Base-by-base conservation (phyloP, 2,888 invertebrate species). In the Lasioglossum zephyrum region DNA sequence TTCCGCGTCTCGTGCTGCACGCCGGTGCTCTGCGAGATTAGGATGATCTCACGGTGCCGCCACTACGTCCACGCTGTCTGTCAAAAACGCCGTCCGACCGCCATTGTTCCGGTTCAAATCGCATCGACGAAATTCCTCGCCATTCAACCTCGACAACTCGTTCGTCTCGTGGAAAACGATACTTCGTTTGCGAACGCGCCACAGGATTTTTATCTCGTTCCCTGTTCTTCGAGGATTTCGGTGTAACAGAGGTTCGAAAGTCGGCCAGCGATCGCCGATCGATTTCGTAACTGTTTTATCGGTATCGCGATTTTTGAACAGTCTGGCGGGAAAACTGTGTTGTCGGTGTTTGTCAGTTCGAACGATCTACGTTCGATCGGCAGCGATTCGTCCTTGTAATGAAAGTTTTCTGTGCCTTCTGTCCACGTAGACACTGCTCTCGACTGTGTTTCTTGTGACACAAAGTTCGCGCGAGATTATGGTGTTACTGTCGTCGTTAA, bases 31-130 rank as follows among this genome's bases (percentile, higher is more conserved):
- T 1, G 57, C n/a, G n/a, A 1, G n/a, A 9, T 47, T 8, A n/a
- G 16, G 44, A 73, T 26, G n/a, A 72, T 26, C 31, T 22, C 8
- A n/a, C 9, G 31, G 16, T 36, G 8, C 41, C 22, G n/a, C 66
- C 44, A 69, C 60, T 31, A 1, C 36, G 13, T 53, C 47, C 57
- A 73, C 44, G 31, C 9, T 44, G 73, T 1, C 31, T n/a, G 72
- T 66, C 39, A n/a, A 49, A 77, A 70, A 70, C 63, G 11, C 72
- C 72, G 57, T 86, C 66, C 72, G 18, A 41, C 76, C 86, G 82
- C 87, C 87, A 86, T 87, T 73, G 78, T 87, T 13, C 26, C 69
- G 70, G 69, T 86, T 86, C 78, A 79, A 87, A 87, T 81, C 80
- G 49, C 13, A n/a, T 81, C 49, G 26, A 16, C 31, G 16, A 47